Evolutionary conservation across 2,888 invertebrate species (phyloP).

Genomic region (Syritta pipiens): DNA sequence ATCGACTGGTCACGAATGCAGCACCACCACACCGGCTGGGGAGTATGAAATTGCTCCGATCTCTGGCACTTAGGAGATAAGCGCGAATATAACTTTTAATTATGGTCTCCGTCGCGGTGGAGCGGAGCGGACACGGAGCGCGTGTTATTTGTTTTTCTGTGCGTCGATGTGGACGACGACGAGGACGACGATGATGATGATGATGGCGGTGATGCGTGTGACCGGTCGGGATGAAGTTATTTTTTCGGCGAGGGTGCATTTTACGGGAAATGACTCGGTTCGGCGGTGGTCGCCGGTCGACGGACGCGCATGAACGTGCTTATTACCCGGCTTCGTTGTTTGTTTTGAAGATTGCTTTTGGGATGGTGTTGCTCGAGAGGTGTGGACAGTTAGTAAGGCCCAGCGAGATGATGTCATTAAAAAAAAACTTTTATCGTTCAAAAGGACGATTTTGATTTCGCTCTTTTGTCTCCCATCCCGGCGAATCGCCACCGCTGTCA

Average conservation of each 20-base stretch:
- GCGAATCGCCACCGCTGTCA: too few species aligned
- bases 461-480: too few species aligned
- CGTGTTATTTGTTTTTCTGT: conserved; percentile 54
- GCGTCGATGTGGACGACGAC: conserved; percentile 1
- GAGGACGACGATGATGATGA: conserved; percentile 8
- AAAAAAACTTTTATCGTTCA: too few species aligned
- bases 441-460: too few species aligned
- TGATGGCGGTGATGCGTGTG: conserved; percentile 54
- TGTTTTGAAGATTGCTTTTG: conserved; percentile 12
- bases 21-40: background rate
- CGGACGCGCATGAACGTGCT: conserved; percentile 10
- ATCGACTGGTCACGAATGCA: conserved; percentile 57
- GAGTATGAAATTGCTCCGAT: conserved; percentile 47
- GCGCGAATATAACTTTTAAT: conserved; percentile 67
- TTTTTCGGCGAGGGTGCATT: conserved; percentile 31
- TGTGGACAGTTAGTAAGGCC: conserved; percentile 26
- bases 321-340: conserved; percentile 43
- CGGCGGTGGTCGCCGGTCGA: background rate
- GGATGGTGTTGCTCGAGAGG: conserved; percentile 13
- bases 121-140: conserved; percentile 26
- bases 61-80: conserved; percentile 65
- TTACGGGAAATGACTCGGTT: conserved; percentile 20
- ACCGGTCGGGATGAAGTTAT: conserved; percentile 55
- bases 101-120: conserved; percentile 51
- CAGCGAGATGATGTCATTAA: conserved; percentile 31